Evolutionary conservation across 2,797 vertebrate genomes (phyloP), one percentile per base, ranked within the genome.

Genomic region (Anabacerthia variegaticeps): DNA sequence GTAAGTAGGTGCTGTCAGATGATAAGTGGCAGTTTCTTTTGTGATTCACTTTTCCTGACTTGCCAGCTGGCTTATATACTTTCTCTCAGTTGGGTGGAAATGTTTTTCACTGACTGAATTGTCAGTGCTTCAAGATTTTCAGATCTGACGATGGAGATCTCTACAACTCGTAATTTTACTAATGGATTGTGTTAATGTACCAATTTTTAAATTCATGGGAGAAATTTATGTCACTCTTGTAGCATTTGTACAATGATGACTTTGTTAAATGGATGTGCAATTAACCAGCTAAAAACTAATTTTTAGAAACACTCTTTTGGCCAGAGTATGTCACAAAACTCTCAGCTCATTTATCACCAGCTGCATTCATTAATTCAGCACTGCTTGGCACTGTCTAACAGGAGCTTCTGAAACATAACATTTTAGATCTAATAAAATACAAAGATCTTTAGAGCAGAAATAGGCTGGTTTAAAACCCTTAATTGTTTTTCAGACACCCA

Each of bases 181-280:
- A 95, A 92, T 95, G 74, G 85, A 65, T 79, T 95, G 91, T 95
- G 91, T 89, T 96, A 96, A 92, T 79, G 55, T 89, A 92, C 79
- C 58, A 82, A 66, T 95, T 95, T 94, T 96, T 97, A 91, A 55
- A 96, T 94, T 86, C 96, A 92, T 75, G 95, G 91, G 92, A 95
- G 89, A 93, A 97, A 97, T 97, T 95, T 95, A 95, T 97, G 96
- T 97, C 93, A 93, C 62, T 94, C 34, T 95, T 92, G 96, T 96
- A 96, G 71, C 85, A 95, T 97, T 96, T 96, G 88, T 95, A 92
- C 97, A 98, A 96, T 94, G 93, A 97, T 96, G 93, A 91, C 96
- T 96, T 97, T 97, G 85, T 97, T 98, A 97, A 97, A 98, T 97
- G 96, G 96, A 95, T 95, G 80, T 88, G 94, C 96, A 97, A 97